These are phyloP conservation scores for Schrankia costaestrigalis DNA, from an alignment of 2,888 invertebrate species.

Conservation along the genomic window DNA sequence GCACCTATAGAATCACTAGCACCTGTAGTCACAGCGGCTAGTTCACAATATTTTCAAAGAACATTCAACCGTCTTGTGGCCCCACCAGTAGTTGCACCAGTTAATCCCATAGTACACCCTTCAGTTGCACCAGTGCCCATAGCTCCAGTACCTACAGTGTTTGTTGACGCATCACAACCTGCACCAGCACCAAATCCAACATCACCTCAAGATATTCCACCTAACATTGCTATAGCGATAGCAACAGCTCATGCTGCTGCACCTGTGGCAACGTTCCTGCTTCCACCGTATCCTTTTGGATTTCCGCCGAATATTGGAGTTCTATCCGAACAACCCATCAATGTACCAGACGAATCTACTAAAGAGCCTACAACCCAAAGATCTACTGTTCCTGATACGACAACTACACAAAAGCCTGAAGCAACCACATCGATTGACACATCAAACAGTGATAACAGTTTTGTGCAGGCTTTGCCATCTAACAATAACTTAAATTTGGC, in stretches of 20 bases:
- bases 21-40: conserved; percentile 83
- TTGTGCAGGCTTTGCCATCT: conserved; percentile 60
- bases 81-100: conserved; percentile 29
- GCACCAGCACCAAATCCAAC: conserved; percentile 24
- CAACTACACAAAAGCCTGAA: conserved; percentile 48
- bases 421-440: conserved; percentile 51
- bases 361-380: conserved; percentile 52
- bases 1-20: conserved; percentile 25
- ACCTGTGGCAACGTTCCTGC: conserved; percentile 66
- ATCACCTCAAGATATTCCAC: conserved; percentile 37
- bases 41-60: conserved; percentile 84
- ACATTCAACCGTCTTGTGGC: conserved; percentile 80
- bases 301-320: conserved; percentile 59
- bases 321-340: conserved; percentile 43
- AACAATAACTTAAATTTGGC: conserved; percentile 59
- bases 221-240: conserved; percentile 67
- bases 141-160: conserved; percentile 32
- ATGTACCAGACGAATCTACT: conserved; percentile 43
- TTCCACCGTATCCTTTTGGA: conserved; percentile 71
- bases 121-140: conserved; percentile 34
- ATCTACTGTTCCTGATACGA: conserved; percentile 44
- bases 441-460: conserved; percentile 57
- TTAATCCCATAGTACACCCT: conserved; percentile 23
- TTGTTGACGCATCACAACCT: conserved; percentile 22
- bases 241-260: conserved; percentile 71